Conservation (phyloP, 2,113 vertebrate species). For the Hiodon tergisus region DNA sequence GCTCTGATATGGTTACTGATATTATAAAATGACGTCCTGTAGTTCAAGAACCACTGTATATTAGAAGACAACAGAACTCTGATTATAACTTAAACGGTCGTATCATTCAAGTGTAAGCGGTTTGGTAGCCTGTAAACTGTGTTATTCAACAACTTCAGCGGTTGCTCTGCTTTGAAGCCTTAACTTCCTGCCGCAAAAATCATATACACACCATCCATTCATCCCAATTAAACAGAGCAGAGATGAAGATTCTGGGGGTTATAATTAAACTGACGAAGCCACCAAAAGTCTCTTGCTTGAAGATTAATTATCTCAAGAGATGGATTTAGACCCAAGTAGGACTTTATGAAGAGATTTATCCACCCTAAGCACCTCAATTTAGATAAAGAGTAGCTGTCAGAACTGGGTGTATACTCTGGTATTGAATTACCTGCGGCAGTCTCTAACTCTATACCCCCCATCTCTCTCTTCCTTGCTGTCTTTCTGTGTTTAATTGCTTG, state of each 20-base stretch:
- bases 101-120: too few species aligned
- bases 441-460: neutral
- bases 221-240: conserved; percentile 7
- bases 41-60: too few species aligned
- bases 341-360: conserved; percentile 16
- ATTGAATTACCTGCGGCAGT: conserved; percentile 18
- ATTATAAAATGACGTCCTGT: too few species aligned
- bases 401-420: conserved; percentile 21
- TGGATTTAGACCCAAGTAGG: conserved; percentile 16
- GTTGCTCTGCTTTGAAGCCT: neutral
- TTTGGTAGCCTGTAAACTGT: too few species aligned
- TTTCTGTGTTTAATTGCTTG: conserved; percentile 22
- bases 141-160: neutral
- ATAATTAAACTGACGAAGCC: conserved; percentile 13
- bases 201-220: neutral
- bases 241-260: conserved; percentile 12
- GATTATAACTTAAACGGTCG: too few species aligned
- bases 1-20: too few species aligned
- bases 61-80: too few species aligned
- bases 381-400: conserved; percentile 25
- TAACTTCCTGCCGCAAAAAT: neutral
- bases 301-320: conserved; percentile 14
- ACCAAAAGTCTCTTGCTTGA: neutral
- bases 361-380: conserved; percentile 6
- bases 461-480: neutral